Evolutionary conservation across 2,888 invertebrate species (phyloP).

Genomic region (Diachrysia chrysitis): DNA sequence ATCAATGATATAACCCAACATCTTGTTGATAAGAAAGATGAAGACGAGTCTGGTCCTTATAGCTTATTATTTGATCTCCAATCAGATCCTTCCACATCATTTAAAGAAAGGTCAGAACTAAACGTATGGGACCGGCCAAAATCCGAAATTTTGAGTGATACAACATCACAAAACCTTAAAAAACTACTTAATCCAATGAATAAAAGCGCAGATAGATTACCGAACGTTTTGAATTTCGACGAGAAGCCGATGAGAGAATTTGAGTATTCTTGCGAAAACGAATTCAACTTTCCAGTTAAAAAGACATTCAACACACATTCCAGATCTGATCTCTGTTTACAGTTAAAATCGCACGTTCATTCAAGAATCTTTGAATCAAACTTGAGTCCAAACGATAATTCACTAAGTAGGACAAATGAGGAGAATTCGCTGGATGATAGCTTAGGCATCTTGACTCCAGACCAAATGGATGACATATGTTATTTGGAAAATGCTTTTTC

Average conservation of each 20-base stretch:
- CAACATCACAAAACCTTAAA: conserved; percentile 64
- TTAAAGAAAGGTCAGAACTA: conserved; percentile 63
- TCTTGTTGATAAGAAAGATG: conserved; percentile 82
- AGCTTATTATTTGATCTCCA: conserved; percentile 89
- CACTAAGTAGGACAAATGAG: conserved; percentile 89
- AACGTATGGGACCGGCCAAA: conserved; percentile 72
- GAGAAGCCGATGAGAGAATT: conserved; percentile 85
- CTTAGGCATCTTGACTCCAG: conserved; percentile 95
- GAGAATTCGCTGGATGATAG: conserved; percentile 96
- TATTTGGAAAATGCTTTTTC: conserved; percentile 91
- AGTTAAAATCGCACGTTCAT: conserved; percentile 80
- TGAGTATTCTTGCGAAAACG: conserved; percentile 86
- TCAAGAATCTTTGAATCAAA: conserved; percentile 78
- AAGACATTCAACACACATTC: conserved; percentile 82
- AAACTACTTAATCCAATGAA: conserved; percentile 67
- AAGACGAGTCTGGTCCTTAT: conserved; percentile 89
- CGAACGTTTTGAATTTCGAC: conserved; percentile 84
- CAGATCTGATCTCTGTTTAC: conserved; percentile 84
- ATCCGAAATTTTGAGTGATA: conserved; percentile 62
- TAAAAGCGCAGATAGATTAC: conserved; percentile 78
- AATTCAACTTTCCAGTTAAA: conserved; percentile 72
- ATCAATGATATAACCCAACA: conserved; percentile 84
- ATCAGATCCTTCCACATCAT: conserved; percentile 77
- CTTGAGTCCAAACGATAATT: conserved; percentile 85
- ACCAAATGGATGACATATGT: conserved; percentile 94